Evolutionary conservation across 2,113 vertebrate species (phyloP), one percentile per base, ranked within the genome.

Genomic region (Albula glossodonta): DNA sequence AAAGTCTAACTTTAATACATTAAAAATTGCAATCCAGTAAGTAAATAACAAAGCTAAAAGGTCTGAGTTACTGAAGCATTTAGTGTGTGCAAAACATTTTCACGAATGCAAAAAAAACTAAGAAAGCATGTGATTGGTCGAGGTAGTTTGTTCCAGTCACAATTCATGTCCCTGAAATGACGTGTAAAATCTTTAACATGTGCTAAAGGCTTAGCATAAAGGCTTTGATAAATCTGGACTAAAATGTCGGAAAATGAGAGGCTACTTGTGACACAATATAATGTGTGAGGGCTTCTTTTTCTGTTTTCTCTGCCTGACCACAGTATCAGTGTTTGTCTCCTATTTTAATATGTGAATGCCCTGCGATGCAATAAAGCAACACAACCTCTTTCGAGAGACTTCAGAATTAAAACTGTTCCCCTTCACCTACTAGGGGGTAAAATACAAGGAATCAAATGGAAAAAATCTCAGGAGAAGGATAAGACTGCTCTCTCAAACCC

Each of bases 401-500:
- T 89, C 86, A 90, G 85, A 88, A 89, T 90, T 92, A 89, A 91
- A 90, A 86, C 89, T 87, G 84, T 91, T 87, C 83, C 88, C 87
- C 87, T 89, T 41, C 31, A 41, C 31, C 31, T 1, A 41, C 31
- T 41, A 41, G 31, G 31, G 31, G 31, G 31, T 41, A 41, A 41
- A 50, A 60, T 41, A 49, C 41, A 53, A 85, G 77, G 80, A 81
- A 56, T 81, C 85, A 87, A 87, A 91, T 88, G 82, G 53, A 88
- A 90, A 87, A 87, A 86, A 88, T 82, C 89, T 86, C 79, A 83
- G 82, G 78, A 89, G 91, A 91, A 85, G 86, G 87, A 89, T 93
- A 93, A 93, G 91, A 91, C 91, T 92, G 83, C 87, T 88, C 86
- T 86, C 85, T 88, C 87, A 90, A 90, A 87, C 83, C 83, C 85